Conservation (phyloP, 2,888 invertebrate species). For the Tetragonisca angustula region DNA sequence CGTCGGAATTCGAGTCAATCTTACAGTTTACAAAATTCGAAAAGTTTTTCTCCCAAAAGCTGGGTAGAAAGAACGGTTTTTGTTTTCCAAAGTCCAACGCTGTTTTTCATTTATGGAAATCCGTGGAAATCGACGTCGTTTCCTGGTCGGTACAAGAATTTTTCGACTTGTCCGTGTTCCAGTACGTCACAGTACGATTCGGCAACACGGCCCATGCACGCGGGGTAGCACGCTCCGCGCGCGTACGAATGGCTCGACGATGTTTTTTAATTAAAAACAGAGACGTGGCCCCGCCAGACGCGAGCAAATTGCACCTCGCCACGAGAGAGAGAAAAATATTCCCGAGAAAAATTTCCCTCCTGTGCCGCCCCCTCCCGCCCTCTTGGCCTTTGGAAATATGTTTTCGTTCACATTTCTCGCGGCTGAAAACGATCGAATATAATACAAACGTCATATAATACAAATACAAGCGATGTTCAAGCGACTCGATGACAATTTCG, state of each 20-base stretch:
- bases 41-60: no score
- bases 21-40: no score
- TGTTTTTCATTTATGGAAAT: neutral
- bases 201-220: slow-evolving; percentile 7
- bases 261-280: slow-evolving; percentile 72
- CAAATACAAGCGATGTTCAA: neutral
- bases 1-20: no score
- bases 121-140: neutral
- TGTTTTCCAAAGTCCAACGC: no score
- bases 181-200: slow-evolving; percentile 9
- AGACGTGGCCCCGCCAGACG: neutral
- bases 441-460: neutral
- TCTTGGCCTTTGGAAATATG: neutral
- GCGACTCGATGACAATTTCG: neutral
- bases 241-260: slow-evolving; percentile 45
- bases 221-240: neutral
- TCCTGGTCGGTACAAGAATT: no score
- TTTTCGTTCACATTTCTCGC: neutral
- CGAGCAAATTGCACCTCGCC: slow-evolving; percentile 50
- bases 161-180: neutral
- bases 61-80: no score
- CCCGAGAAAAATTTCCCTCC: slow-evolving; percentile 34
- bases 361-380: slow-evolving; percentile 10
- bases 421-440: slow-evolving; percentile 6
- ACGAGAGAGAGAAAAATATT: slow-evolving; percentile 45